Percentiles rank a stretch among this genome's conserved stretches.
Conservation (phyloP, 2,113 vertebrate genomes). For the Nerophis ophidion region DNA sequence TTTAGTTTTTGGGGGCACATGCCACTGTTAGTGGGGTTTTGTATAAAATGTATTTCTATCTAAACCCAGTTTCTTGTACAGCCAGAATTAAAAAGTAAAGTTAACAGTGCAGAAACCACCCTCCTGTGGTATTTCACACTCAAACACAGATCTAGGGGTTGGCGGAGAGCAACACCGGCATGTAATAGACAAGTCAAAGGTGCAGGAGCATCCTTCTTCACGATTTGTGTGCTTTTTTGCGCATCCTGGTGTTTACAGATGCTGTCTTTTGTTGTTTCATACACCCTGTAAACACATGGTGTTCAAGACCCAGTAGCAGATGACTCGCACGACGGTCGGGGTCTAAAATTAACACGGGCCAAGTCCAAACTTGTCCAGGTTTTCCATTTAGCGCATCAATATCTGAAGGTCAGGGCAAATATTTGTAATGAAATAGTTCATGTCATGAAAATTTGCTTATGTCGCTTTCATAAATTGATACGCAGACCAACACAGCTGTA, state of each 20-base stretch:
- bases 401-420: constrained; percentile 6
- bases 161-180: constrained; percentile 45
- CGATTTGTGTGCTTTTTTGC: constrained; percentile 43
- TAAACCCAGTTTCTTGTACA: constrained; percentile 39
- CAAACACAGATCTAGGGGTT: constrained; percentile 49
- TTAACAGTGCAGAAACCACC: constrained; percentile 60
- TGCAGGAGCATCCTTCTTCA: constrained; percentile 29
- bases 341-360: constrained; percentile 11
- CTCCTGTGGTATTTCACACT: constrained; percentile 61
- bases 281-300: constrained; percentile 1
- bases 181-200: constrained; percentile 50
- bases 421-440: constrained; percentile 4
- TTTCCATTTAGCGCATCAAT: constrained; percentile 10
- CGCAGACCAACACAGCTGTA: background rate
- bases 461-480: constrained; percentile 1
- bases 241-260: constrained; percentile 29
- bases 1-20: constrained; percentile 47
- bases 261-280: constrained; percentile 12
- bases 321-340: constrained; percentile 3
- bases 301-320: background rate
- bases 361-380: constrained; percentile 6
- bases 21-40: constrained; percentile 69
- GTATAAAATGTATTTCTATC: constrained; percentile 58
- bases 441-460: background rate
- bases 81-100: constrained; percentile 42